Base-by-base conservation (phyloP, 2,888 invertebrate species). In the Andrena flavipes region DNA sequence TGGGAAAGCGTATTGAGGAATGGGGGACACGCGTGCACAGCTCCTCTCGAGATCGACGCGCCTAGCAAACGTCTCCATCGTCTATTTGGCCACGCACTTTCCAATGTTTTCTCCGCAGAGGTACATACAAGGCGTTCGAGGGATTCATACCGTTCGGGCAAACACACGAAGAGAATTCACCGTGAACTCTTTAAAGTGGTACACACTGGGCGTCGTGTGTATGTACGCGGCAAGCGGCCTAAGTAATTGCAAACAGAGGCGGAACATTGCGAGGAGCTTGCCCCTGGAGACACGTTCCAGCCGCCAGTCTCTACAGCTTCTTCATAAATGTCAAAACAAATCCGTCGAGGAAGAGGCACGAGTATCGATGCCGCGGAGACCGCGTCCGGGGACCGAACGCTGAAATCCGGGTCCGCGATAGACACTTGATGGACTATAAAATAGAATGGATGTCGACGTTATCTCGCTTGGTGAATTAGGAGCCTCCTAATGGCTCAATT, bases 211-310 rank as follows among this genome's bases (percentile, higher is more conserved):
- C 72, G 65, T 33, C 76, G 82, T 86, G 86, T 80, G 86, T 86
- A 88, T 80, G 86, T 87, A 88, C 84, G 87, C 80, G 87, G 84
- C 77, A 69, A 80, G 84, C 78, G 74, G 71, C 72, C 70, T 84
- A 82, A 87, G 87, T 87, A 84, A 87, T 87, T 72, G 84, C 84
- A 87, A 87, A 87, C 87, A 87, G 69, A 64, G 69, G 42, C 48
- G 26, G 63, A 73, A 63, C 63, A 71, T 76, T 76, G 72, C 49
- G 59, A 65, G 42, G 2, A 13, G 20, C 59, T 16, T 59, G 20
- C 48, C 4, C 42, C 65, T 67, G 42, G 33, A 64, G 79, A 80
- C 85, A 76, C 78, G 78, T 86, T 60, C 54, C 76, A 65, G 29
- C 74, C 74, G 74, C 77, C 83, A 73, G 75, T 67, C 76, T 60